These are phyloP conservation scores for Pyrgilauda ruficollis DNA, from an alignment of 2,113 vertebrate species.

Conservation along the genomic window DNA sequence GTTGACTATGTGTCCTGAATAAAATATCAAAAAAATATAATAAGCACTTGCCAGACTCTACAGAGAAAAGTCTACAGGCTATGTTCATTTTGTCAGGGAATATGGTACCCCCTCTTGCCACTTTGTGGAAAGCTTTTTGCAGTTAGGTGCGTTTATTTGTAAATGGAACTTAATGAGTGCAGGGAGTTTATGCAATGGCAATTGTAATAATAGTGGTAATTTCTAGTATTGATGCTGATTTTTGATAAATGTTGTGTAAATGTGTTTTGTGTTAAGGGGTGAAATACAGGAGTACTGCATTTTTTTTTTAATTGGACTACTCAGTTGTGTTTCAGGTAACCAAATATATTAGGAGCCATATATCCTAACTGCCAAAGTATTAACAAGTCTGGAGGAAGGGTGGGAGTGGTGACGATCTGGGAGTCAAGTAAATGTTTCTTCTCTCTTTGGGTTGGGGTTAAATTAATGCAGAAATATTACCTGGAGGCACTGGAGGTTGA, in stretches of 20 bases:
- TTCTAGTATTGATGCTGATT: background rate
- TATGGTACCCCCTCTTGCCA: background rate
- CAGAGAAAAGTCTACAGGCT: background rate
- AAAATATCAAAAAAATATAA: background rate
- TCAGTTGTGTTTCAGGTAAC: background rate
- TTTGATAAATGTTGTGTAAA: background rate
- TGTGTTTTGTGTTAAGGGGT: background rate
- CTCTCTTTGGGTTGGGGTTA: background rate
- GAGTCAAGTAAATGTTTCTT: background rate
- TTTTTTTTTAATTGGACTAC: background rate
- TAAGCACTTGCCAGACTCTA: background rate
- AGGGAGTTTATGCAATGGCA: background rate
- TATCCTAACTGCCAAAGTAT: background rate
- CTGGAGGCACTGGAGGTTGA: background rate
- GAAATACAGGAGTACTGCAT: background rate
- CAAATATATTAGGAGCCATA: background rate
- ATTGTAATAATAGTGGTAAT: background rate
- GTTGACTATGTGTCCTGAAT: background rate
- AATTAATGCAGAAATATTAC: background rate
- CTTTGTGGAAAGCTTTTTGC: background rate
- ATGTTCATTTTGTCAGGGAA: background rate
- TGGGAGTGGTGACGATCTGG: accelerated
- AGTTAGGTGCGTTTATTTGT: background rate
- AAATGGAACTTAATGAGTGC: background rate
- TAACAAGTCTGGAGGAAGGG: background rate